Evolutionary conservation across 2,113 vertebrate genomes (phyloP).

Genomic region (Rhabdomys dilectus): DNA sequence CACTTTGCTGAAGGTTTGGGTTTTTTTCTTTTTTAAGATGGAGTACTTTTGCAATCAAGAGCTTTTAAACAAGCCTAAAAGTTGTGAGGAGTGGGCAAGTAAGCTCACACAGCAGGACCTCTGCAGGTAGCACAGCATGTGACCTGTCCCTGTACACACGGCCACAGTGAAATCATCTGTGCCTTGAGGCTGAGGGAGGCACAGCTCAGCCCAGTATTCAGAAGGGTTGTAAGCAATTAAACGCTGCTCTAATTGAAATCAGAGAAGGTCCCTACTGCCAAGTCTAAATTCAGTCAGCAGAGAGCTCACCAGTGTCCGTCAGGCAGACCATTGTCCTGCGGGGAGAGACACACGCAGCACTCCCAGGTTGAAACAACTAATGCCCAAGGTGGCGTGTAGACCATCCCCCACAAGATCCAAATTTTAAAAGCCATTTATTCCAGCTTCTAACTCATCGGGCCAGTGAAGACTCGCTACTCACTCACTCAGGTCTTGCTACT

Average conservation of each 20-base stretch:
- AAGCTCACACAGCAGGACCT: too few relatives aligned
- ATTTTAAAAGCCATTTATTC: not conserved
- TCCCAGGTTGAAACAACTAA: not conserved
- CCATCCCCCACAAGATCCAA: not conserved
- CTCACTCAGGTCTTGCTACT: not conserved
- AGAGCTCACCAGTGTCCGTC: not conserved
- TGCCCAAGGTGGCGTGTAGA: not conserved
- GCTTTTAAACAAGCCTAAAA: constrained; percentile 28
- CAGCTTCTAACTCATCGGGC: not conserved
- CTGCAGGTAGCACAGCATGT: not conserved
- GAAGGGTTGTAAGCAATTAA: not conserved
- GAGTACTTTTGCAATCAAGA: not conserved
- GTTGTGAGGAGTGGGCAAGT: too few relatives aligned
- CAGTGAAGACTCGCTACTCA: not conserved
- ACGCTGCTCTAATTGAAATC: not conserved
- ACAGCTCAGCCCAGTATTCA: not conserved
- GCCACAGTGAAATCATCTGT: not conserved
- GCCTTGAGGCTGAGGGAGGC: not conserved
- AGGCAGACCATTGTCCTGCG: not conserved
- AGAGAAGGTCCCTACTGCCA: not conserved
- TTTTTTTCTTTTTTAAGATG: not conserved
- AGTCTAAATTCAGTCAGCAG: too few relatives aligned
- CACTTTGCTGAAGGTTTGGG: not conserved
- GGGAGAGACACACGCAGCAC: too few relatives aligned
- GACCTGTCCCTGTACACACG: not conserved